phyloP scores from a whole-genome alignment of 2,113 vertebrate species.

The Grammomys surdaster region DNA sequence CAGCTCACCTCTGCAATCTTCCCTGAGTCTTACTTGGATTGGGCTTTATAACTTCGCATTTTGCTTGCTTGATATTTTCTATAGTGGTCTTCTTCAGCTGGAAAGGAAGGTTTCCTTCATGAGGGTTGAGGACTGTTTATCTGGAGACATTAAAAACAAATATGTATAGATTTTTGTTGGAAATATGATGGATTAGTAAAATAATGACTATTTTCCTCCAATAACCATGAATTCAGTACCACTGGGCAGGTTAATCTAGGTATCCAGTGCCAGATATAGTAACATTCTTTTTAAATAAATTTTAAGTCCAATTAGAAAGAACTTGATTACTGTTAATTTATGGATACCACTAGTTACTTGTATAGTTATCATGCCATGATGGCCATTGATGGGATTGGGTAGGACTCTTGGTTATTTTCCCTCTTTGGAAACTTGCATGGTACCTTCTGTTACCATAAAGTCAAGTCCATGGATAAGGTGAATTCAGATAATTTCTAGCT shows the following conservation, averaged over 20 bases:
- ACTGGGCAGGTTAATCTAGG: not conserved
- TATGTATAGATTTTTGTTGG: not conserved
- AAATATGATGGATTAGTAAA: not conserved
- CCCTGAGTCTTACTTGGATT: too few relatives aligned
- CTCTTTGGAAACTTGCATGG: not conserved
- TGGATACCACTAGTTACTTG: not conserved
- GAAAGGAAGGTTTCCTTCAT: not conserved
- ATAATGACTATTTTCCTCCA: accelerated
- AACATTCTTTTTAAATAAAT: not conserved
- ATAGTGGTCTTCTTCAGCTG: not conserved
- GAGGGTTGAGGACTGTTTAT: not conserved
- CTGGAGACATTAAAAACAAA: not conserved
- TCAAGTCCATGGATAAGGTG: not conserved
- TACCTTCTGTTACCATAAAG: not conserved
- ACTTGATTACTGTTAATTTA: not conserved
- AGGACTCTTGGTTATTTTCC: too few relatives aligned
- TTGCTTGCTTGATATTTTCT: not conserved
- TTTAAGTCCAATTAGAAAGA: too few relatives aligned
- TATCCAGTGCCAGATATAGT: not conserved
- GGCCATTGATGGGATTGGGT: not conserved
- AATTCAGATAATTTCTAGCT: not conserved
- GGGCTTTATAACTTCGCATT: not conserved
- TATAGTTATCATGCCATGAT: not conserved
- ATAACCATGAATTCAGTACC: not conserved
- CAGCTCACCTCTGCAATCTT: not conserved